Conservation (phyloP, 2,113 vertebrate genomes). For the Turnix velox region DNA sequence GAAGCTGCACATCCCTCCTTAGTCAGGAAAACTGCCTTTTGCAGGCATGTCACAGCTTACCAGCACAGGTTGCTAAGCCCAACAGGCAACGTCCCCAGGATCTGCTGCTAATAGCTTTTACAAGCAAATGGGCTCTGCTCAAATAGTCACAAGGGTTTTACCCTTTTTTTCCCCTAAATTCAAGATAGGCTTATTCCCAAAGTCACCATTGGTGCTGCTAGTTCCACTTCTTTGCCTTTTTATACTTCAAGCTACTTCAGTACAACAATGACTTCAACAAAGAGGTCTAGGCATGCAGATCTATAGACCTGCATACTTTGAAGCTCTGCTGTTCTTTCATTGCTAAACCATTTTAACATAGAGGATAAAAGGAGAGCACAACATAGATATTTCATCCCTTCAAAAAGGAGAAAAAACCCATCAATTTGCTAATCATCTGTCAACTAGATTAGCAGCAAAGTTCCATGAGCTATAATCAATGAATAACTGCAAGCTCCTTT, state of each 20-base stretch:
- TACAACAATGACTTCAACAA: not conserved
- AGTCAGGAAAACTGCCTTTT: not conserved
- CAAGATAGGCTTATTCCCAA: not conserved
- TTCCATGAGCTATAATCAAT: slow-evolving; percentile 23
- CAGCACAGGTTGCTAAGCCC: not conserved
- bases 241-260: not conserved
- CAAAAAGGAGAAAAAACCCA: not conserved
- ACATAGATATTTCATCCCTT: not conserved
- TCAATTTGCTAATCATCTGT: slow-evolving; percentile 50
- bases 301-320: not conserved
- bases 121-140: not conserved
- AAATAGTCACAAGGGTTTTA: not conserved
- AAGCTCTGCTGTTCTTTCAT: slow-evolving; percentile 29
- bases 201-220: not conserved
- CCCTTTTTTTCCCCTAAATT: not conserved
- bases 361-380: slow-evolving; percentile 35
- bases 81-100: not conserved
- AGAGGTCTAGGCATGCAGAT: not conserved
- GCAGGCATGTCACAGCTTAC: not conserved
- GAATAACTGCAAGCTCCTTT: not conserved
- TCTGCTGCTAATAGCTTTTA: not conserved
- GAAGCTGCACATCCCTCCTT: not conserved
- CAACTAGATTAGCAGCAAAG: slow-evolving; percentile 7
- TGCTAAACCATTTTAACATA: not conserved
- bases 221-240: not conserved